Evolutionary conservation across 2,888 invertebrate species (phyloP).

Genomic region (Empis livida): DNA sequence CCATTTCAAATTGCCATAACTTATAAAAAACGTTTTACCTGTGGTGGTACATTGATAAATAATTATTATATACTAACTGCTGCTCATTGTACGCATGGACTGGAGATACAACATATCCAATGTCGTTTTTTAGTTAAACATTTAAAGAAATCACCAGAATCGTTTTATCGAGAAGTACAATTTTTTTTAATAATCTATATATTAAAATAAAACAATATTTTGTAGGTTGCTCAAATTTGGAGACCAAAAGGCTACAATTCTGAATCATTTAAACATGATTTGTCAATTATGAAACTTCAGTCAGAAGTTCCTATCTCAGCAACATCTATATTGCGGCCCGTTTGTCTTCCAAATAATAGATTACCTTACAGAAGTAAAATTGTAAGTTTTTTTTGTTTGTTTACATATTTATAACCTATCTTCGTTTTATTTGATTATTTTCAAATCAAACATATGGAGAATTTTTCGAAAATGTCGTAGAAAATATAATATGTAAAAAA

Average conservation of each 20-base stretch:
- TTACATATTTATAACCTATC: too few relatives aligned
- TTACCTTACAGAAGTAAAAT: slow-evolving; percentile 9
- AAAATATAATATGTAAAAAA: too few relatives aligned
- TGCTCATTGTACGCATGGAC: slow-evolving; percentile 58
- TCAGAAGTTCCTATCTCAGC: slow-evolving; percentile 7
- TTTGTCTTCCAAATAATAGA: slow-evolving; percentile 10
- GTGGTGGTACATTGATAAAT: slow-evolving; percentile 62
- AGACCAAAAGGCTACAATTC: slow-evolving; percentile 2
- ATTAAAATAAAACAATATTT: too few relatives aligned
- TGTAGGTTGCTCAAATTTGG: background rate
- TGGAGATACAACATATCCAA: slow-evolving; percentile 35
- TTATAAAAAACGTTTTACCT: slow-evolving; percentile 49
- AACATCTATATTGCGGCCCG: slow-evolving; percentile 11
- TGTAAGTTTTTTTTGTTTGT: slow-evolving; percentile 3
- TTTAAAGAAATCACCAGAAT: too few relatives aligned
- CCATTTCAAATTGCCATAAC: slow-evolving; percentile 30
- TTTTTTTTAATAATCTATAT: too few relatives aligned
- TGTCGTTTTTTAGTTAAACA: too few relatives aligned
- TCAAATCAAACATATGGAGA: too few relatives aligned
- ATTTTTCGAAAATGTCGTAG: too few relatives aligned
- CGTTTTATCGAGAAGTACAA: too few relatives aligned
- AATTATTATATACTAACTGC: slow-evolving; percentile 63
- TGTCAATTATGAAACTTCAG: slow-evolving; percentile 11
- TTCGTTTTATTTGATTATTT: too few relatives aligned
- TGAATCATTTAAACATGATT: slow-evolving; percentile 11